Percentiles rank a stretch among this genome's conserved stretches.
Conservation (phyloP, 2,888 invertebrate genomes). For the Deilephila porcellus region DNA sequence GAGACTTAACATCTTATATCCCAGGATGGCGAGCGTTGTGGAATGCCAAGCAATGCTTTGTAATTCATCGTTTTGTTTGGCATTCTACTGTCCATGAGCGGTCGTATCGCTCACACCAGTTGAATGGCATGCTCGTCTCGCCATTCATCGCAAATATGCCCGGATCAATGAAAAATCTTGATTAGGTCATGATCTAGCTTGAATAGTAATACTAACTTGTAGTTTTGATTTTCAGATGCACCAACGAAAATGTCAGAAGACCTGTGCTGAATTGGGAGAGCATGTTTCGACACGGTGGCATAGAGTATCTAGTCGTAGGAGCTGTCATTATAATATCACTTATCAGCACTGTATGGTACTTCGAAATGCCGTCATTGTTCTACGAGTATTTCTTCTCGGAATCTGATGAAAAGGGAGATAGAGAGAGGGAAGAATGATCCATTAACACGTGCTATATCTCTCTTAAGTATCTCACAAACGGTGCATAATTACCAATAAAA, state of each 20-base stretch:
- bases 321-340: constrained; percentile 17
- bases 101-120: too few species aligned
- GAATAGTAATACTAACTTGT: neutral
- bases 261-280: constrained; percentile 6
- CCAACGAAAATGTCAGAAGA: neutral
- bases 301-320: constrained; percentile 23
- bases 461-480: too few species aligned
- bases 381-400: constrained; percentile 12
- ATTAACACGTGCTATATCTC: neutral
- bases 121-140: too few species aligned
- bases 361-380: constrained; percentile 18
- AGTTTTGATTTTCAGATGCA: constrained; percentile 5
- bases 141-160: too few species aligned
- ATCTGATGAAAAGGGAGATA: neutral
- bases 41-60: too few species aligned
- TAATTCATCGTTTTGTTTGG: too few species aligned
- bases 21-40: too few species aligned
- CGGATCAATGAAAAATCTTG: too few species aligned
- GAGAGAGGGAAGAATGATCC: neutral
- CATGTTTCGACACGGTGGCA: constrained; percentile 18
- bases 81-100: too few species aligned
- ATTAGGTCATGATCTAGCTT: too few species aligned
- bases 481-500: too few species aligned
- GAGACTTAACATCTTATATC: too few species aligned
- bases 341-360: neutral